Base-by-base conservation (phyloP, 2,113 vertebrate species). In the Xenus cinereus region DNA sequence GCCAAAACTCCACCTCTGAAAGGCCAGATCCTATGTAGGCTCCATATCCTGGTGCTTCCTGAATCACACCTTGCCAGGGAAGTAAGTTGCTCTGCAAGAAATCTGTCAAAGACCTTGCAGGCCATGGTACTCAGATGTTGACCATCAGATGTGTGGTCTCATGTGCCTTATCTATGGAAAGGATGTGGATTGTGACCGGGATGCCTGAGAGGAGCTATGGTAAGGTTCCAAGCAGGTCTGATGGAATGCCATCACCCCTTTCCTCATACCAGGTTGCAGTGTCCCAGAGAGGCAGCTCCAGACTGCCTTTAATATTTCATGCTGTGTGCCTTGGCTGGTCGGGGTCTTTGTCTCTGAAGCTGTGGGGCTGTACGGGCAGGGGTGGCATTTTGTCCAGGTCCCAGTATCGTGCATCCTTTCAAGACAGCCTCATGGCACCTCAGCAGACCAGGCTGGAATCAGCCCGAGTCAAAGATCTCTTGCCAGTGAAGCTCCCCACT, bases 381-480 rank as follows among this genome's bases (percentile, higher is more conserved):
- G 35, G 5, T 39, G 68, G 37, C 6, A 6, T 35, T 88, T 35
- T 84, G 22, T n/a, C 43, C 48, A 53, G 41, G 35, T 35, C n/a
- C 2, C 0, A 48, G 32, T 43, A 6, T 12, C 8, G 76, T 1
- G 0, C 50, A 37, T 56, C 37, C 30, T 48, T 83, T 53, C 2
- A 4, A 48, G 78, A 17, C 3, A 7, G 46, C 27, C 66, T 43
- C 51, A 1, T 12, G 33, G 72, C 63, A 69, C 11, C 37, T 62
- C 46, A 35, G 24, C 43, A 79, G 27, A 5, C 16, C 20, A 9
- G 39, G 57, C 41, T 79, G 88, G 78, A 41, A 23, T 51, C n/a
- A 46, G 37, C 30, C 35, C 0, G 19, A 45, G 35, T 15, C 43
- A 23, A 9, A 6, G 30, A 14, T 10, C 53, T 54, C 53, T 27